These are phyloP conservation scores for Lynx canadensis DNA, from an alignment of 2,113 vertebrate genomes.

Conservation along the genomic window DNA sequence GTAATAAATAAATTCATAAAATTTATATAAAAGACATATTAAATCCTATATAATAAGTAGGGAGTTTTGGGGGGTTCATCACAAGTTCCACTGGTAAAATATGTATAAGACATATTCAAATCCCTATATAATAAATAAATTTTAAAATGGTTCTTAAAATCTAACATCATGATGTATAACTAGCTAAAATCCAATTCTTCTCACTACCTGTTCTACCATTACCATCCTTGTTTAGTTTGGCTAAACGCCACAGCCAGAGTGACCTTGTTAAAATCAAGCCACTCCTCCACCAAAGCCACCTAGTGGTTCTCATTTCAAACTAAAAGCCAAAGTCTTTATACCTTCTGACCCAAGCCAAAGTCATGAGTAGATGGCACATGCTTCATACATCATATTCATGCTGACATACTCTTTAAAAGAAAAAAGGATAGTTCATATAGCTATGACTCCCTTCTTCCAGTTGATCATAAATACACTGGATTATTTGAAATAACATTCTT, in stretches of 20 bases:
- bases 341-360: not conserved
- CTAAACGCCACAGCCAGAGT: not conserved
- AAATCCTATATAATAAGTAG: too few relatives aligned
- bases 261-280: not conserved
- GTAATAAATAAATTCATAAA: not conserved
- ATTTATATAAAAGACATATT: too few relatives aligned
- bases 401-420: not conserved
- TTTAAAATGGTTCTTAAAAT: not conserved
- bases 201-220: not conserved
- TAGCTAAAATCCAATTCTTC: not conserved
- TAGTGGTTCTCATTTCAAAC: not conserved
- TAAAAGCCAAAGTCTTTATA: not conserved
- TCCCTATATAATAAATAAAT: not conserved
- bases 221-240: not conserved
- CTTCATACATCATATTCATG: rapidly evolving
- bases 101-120: not conserved
- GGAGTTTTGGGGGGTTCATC: too few relatives aligned
- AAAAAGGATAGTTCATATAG: not conserved
- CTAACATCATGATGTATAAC: not conserved
- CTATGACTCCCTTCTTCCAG: not conserved
- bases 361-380: too few relatives aligned
- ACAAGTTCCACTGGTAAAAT: not conserved
- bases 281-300: not conserved
- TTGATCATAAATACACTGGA: not conserved
- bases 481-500: not conserved